Conservation (phyloP, 2,888 invertebrate genomes). For the Dicycla oo region DNA sequence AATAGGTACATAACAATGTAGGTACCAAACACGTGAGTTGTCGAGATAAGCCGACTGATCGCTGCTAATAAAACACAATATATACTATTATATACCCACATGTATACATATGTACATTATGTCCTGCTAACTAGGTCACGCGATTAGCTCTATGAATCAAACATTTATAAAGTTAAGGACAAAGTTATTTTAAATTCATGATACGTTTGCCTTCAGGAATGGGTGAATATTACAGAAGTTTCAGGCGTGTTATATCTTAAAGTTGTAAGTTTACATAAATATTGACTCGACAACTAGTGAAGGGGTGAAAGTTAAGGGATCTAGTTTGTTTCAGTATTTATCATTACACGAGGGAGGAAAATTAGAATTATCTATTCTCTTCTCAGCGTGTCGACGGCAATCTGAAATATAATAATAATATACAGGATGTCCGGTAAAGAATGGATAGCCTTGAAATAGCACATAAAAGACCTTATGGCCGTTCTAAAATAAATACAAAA, state of each 20-base stretch:
- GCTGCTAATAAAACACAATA: background rate
- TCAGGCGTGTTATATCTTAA: background rate
- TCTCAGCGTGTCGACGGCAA: no score
- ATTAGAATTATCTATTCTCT: no score
- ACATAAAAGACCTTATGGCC: no score
- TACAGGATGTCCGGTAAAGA: no score
- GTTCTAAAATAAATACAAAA: no score
- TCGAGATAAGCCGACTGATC: conserved; percentile 41
- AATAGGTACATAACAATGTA: background rate
- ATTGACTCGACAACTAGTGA: no score
- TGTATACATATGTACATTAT: conserved; percentile 2
- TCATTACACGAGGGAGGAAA: no score
- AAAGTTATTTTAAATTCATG: conserved; percentile 31
- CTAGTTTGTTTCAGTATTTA: no score
- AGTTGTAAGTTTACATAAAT: background rate
- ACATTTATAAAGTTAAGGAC: conserved; percentile 30
- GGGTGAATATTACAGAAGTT: conserved; percentile 19
- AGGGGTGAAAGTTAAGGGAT: no score
- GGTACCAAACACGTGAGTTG: conserved; percentile 21
- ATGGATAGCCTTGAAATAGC: no score
- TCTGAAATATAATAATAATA: no score
- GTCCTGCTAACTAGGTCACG: conserved; percentile 33
- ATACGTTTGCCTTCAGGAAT: conserved; percentile 2
- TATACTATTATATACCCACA: background rate
- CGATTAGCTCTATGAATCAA: conserved; percentile 42